Base-by-base conservation (phyloP, 2,888 invertebrate genomes). In the Heliconius charithonia region DNA sequence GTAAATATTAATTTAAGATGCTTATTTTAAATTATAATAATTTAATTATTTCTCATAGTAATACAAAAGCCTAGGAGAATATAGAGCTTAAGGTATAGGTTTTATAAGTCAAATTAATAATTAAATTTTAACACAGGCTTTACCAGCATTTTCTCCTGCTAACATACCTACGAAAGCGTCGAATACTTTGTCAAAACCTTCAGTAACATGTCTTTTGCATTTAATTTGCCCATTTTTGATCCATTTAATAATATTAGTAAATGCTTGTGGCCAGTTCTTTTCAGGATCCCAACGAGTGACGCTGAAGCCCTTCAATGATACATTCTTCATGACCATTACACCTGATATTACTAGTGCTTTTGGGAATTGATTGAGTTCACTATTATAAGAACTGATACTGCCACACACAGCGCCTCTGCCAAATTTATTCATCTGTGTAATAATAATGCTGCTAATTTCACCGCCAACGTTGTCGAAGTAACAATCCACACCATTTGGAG, bases 391-490 rank as follows among this genome's bases (percentile, higher is more conserved):
- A 51, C 96, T 96, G 81, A 97, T 96, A 27, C 95, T 92, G 10
- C 97, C 97, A 85, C 96, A 96, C 1, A 96, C 94, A 1, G 96
- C 89, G 41, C 97, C 92, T 75, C 97, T 91, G 0, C 97, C 97
- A 80, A 87, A 91, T 12, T 76, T 70, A 80, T 96, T 96, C 96
- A 97, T 97, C 82, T 96, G 95, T 63, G 89, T 89, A 0, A 97
- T 91, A 4, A 97, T 95, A 0, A 88, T 88, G 74, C 95, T 95
- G 75, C 96, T 96, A 29, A 97, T 93, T 80, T 96, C 96, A 6
- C 97, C 97, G 27, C 97, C 97, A 12, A 97, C 97, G 88, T 97
- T 97, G 86, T 97, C 97, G 86, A 97, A 97, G 86, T 96, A 97
- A 85, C 97, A 96, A 85, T 97, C 97, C 0, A 97, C 92, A 13